phyloP scores from a whole-genome alignment of 1,140 invertebrate species.

The Diorhabda elongata region DNA sequence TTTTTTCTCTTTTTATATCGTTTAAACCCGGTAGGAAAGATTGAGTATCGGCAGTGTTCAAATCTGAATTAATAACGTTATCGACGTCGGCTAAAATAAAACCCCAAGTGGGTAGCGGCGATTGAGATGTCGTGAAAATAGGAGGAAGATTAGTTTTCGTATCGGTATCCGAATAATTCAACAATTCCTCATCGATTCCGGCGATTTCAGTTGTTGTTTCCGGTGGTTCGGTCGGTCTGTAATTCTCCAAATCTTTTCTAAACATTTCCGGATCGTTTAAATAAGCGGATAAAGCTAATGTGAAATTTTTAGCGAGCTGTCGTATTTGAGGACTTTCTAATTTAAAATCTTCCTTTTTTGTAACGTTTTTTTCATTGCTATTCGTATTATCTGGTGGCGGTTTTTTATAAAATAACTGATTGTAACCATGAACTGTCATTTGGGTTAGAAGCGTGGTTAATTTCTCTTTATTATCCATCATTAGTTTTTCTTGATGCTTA shows the following conservation, averaged over 20 bases:
- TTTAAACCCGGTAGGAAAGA: constrained; percentile 42
- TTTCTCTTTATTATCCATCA: constrained; percentile 34
- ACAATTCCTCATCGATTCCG: constrained; percentile 61
- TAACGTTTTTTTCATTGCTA: neutral
- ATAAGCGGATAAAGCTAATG: constrained; percentile 73
- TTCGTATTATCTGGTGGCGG: neutral
- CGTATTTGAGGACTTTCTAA: constrained; percentile 56
- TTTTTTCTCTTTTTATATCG: constrained; percentile 24
- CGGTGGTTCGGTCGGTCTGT: constrained; percentile 69
- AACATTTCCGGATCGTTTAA: constrained; percentile 75
- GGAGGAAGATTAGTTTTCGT: constrained; percentile 37
- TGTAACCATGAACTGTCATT: constrained; percentile 52
- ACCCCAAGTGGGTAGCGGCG: constrained; percentile 38
- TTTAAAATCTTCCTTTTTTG: constrained; percentile 50
- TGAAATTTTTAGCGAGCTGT: constrained; percentile 77
- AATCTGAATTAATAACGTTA: constrained; percentile 34
- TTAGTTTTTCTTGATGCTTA: constrained; percentile 46
- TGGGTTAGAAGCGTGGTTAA: constrained; percentile 52
- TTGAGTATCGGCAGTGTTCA: constrained; percentile 41
- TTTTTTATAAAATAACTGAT: constrained; percentile 16
- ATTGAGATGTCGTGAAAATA: constrained; percentile 29
- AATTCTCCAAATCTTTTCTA: constrained; percentile 66
- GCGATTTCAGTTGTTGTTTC: constrained; percentile 34
- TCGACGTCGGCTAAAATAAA: constrained; percentile 38
- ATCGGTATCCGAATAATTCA: constrained; percentile 70